Conservation (phyloP, 1,140 invertebrate genomes). For the Paramacrobiotus metropolitanus region DNA sequence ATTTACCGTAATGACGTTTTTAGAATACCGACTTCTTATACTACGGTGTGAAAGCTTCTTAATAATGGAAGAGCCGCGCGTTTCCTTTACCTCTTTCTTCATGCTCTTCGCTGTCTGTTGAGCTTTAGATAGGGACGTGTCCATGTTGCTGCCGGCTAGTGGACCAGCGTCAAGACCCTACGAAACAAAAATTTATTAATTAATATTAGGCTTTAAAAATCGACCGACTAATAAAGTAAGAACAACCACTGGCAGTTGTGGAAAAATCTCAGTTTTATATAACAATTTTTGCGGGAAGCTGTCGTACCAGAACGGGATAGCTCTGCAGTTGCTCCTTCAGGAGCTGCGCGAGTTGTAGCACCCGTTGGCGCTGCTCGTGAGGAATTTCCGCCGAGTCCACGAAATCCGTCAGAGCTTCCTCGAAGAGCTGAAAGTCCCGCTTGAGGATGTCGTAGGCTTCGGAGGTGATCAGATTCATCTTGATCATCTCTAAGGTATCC, state of each 20-base stretch:
- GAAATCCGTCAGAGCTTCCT: constrained; percentile 40
- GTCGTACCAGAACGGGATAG: constrained; percentile 20
- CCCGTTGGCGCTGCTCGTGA: constrained; percentile 85
- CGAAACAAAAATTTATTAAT: no score
- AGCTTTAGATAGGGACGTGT: background rate
- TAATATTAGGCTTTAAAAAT: no score
- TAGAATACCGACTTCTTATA: no score
- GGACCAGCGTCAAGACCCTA: background rate
- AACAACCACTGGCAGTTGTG: no score
- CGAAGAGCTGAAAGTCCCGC: constrained; percentile 22
- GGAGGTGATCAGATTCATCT: constrained; percentile 4
- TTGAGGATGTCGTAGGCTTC: constrained; percentile 14
- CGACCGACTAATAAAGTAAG: no score
- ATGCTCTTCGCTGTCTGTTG: background rate
- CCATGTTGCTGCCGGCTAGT: background rate
- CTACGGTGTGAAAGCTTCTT: no score
- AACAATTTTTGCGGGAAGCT: constrained; percentile 12
- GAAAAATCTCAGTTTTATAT: no score
- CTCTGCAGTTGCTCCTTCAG: constrained; percentile 16
- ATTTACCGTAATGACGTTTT: no score
- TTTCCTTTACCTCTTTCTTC: constrained; percentile 3
- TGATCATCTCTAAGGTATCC: constrained; percentile 49
- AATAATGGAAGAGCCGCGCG: no score
- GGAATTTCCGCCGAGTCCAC: constrained; percentile 95
- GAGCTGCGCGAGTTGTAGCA: constrained; percentile 42